Percentiles rank a stretch among this genome's conserved stretches.
Evolutionary conservation across 2,797 vertebrate species (phyloP).

Genomic region (Adrianichthys oophorus): DNA sequence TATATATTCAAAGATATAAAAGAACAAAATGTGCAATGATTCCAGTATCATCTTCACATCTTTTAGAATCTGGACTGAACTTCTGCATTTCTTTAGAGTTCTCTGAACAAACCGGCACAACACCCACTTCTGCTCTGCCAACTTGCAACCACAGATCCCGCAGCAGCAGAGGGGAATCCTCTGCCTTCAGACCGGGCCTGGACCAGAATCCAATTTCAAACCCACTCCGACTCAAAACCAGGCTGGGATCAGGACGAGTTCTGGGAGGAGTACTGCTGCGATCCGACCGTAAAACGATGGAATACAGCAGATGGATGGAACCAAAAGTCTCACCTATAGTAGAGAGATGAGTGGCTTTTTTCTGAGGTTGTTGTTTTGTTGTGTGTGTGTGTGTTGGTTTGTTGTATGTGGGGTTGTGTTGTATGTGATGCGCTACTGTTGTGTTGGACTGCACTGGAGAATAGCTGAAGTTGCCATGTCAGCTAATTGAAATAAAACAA

Average conservation of each 20-base stretch:
- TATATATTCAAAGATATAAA: conserved; percentile 54
- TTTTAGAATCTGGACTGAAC: conserved; percentile 41
- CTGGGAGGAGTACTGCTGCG: no score
- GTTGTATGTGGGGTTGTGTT: not conserved
- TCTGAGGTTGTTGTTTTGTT: not conserved
- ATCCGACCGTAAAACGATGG: no score
- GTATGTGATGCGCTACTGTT: not conserved
- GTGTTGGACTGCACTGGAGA: not conserved
- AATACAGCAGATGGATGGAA: no score
- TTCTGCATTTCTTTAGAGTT: conserved; percentile 12
- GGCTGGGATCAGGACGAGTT: no score
- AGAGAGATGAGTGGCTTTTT: not conserved
- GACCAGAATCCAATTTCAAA: no score
- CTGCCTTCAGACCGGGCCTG: no score
- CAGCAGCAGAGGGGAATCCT: no score
- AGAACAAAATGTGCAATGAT: conserved; percentile 68
- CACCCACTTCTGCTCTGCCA: not conserved
- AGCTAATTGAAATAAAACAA: not conserved
- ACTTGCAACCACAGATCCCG: no score
- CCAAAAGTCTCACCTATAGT: no score
- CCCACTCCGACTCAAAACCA: no score
- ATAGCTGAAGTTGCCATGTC: conserved; percentile 7
- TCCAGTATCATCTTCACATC: conserved; percentile 74
- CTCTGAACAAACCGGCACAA: no score
- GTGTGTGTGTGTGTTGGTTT: not conserved